Evolutionary conservation across 1,140 invertebrate species (phyloP).

Genomic region (Pomacea maculata): DNA sequence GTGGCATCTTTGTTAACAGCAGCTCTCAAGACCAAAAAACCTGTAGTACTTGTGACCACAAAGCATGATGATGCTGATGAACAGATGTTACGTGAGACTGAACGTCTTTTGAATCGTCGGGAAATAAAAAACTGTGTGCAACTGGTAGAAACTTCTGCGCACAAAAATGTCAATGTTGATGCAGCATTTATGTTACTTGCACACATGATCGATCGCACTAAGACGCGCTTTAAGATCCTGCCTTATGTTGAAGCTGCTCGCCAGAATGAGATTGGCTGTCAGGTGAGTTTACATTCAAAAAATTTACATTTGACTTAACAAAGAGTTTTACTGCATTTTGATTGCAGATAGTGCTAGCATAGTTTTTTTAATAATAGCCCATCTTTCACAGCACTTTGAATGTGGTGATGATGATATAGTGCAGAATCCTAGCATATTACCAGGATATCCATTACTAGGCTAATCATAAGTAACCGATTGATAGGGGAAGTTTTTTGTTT

Average conservation of each 20-base stretch:
- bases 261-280: conserved; percentile 80
- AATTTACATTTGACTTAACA: too few species aligned
- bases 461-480: too few species aligned
- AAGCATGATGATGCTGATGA: conserved; percentile 96
- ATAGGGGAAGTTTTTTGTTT: too few species aligned
- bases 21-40: conserved; percentile 80
- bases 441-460: too few species aligned
- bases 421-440: too few species aligned
- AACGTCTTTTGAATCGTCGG: conserved; percentile 86
- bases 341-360: too few species aligned
- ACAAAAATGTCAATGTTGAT: conserved; percentile 97
- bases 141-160: conserved; percentile 93
- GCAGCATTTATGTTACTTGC: conserved; percentile 91
- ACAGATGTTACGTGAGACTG: conserved; percentile 86
- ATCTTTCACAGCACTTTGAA: too few species aligned
- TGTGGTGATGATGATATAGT: too few species aligned
- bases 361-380: too few species aligned
- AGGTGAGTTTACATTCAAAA: neutral
- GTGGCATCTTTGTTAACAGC: conserved; percentile 56
- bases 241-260: conserved; percentile 88
- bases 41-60: conserved; percentile 92
- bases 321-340: too few species aligned
- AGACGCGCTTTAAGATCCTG: conserved; percentile 74
- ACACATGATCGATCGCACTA: conserved; percentile 87
- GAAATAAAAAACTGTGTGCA: conserved; percentile 90